Evolutionary conservation across 2,888 invertebrate species (phyloP).

Genomic region (Dynastes tityus): DNA sequence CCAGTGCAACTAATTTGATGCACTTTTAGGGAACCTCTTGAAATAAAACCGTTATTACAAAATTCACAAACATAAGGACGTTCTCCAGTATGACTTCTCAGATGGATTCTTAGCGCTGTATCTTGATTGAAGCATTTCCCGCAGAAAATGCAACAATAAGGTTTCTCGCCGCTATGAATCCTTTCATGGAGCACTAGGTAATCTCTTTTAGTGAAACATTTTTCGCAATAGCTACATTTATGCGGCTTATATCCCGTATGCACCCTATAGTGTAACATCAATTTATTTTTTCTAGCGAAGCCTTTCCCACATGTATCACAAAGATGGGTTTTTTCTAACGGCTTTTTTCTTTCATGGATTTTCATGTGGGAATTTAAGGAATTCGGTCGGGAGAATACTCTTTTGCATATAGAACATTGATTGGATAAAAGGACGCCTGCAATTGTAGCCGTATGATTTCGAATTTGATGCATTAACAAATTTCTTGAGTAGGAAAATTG

Average conservation of each 20-base stretch:
- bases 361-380: slow-evolving; percentile 70
- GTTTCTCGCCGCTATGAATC: slow-evolving; percentile 77
- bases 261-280: slow-evolving; percentile 62
- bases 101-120: slow-evolving; percentile 76
- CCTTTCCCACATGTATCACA: slow-evolving; percentile 67
- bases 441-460: slow-evolving; percentile 65
- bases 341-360: slow-evolving; percentile 51
- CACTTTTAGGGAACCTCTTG: slow-evolving; percentile 47
- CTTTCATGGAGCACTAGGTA: slow-evolving; percentile 76
- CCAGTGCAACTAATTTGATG: slow-evolving; percentile 50
- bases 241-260: slow-evolving; percentile 63
- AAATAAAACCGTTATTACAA: slow-evolving; percentile 58
- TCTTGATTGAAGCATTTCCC: slow-evolving; percentile 77
- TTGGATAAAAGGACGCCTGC: slow-evolving; percentile 69
- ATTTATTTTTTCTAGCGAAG: slow-evolving; percentile 64
- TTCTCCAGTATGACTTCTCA: slow-evolving; percentile 76
- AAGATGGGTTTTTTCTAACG: slow-evolving; percentile 60
- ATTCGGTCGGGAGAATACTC: slow-evolving; percentile 62
- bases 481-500: slow-evolving; percentile 71
- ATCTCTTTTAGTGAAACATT: slow-evolving; percentile 75
- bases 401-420: slow-evolving; percentile 64
- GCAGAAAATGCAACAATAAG: slow-evolving; percentile 76
- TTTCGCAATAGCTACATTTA: slow-evolving; percentile 71
- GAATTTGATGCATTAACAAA: slow-evolving; percentile 63
- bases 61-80: slow-evolving; percentile 71